Percentiles rank a stretch among this genome's conserved stretches.
These are phyloP conservation scores for Drymonia ruficornis DNA, from an alignment of 2,888 invertebrate genomes.

Conservation along the genomic window DNA sequence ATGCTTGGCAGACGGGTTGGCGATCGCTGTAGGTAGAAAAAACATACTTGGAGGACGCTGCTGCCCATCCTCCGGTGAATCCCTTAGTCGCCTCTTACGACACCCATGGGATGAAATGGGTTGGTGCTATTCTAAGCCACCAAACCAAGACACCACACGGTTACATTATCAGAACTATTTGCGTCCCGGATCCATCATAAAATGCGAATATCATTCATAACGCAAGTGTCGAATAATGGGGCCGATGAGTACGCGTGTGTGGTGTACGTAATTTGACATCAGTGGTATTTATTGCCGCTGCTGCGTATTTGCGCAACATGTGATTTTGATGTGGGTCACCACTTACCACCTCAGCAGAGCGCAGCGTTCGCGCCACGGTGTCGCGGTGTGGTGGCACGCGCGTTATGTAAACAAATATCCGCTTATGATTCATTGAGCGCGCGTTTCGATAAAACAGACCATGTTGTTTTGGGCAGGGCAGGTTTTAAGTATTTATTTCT, in stretches of 20 bases:
- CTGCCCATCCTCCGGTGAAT: too few species aligned
- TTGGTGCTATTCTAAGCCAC: background rate
- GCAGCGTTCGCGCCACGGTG: too few species aligned
- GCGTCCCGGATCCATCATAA: background rate
- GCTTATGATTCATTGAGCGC: background rate
- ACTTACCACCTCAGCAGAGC: too few species aligned
- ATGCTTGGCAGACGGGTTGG: too few species aligned
- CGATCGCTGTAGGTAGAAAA: too few species aligned
- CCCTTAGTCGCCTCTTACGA: too few species aligned
- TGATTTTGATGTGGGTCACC: constrained; percentile 2
- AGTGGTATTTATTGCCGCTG: background rate
- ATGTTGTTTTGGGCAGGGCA: too few species aligned
- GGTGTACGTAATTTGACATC: constrained; percentile 1
- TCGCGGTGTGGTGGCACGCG: constrained; percentile 1
- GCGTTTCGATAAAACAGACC: background rate
- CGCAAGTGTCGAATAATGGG: background rate
- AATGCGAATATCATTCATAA: background rate
- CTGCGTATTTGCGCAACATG: constrained; percentile 1
- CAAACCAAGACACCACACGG: too few species aligned
- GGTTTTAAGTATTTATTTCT: too few species aligned
- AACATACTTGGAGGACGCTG: too few species aligned
- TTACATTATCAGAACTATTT: background rate
- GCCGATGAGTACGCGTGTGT: background rate
- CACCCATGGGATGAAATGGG: too few species aligned
- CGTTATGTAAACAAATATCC: background rate